phyloP scores from a whole-genome alignment of 2,797 vertebrate genomes.

The Menidia menidia region DNA sequence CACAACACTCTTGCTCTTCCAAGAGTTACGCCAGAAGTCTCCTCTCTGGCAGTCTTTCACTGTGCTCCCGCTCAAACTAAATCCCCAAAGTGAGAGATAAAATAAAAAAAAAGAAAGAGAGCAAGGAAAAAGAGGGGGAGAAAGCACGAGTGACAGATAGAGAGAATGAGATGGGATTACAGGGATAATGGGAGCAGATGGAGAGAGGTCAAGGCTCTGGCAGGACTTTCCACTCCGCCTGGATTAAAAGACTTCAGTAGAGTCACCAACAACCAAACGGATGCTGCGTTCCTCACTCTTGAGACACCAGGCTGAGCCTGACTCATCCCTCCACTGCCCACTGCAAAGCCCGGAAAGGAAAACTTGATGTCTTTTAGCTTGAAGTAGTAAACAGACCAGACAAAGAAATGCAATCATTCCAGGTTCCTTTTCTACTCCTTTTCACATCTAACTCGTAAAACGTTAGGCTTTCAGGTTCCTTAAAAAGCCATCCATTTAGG shows the following conservation, averaged over 20 bases:
- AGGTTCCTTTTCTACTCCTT: not conserved
- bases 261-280: slow-evolving; percentile 51
- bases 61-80: slow-evolving; percentile 58
- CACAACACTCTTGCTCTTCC: slow-evolving; percentile 27
- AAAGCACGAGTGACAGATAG: slow-evolving; percentile 42
- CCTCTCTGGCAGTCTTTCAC: slow-evolving; percentile 42
- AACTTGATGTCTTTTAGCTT: slow-evolving; percentile 40
- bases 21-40: slow-evolving; percentile 48
- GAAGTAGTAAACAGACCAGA: slow-evolving; percentile 21
- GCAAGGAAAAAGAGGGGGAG: slow-evolving; percentile 24
- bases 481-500: slow-evolving; percentile 37
- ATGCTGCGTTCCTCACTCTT: slow-evolving; percentile 32
- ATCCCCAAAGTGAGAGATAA: slow-evolving; percentile 67
- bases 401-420: slow-evolving; percentile 22
- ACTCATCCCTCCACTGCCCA: not conserved
- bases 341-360: slow-evolving; percentile 57
- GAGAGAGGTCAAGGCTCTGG: slow-evolving; percentile 81
- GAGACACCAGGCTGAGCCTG: slow-evolving; percentile 33
- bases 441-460: slow-evolving; percentile 16
- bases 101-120: slow-evolving; percentile 55
- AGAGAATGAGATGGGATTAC: slow-evolving; percentile 87
- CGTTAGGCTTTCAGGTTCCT: slow-evolving; percentile 24
- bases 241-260: slow-evolving; percentile 74
- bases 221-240: slow-evolving; percentile 73
- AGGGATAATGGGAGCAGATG: slow-evolving; percentile 86